These are phyloP conservation scores for Plectus sambesii DNA, from an alignment of 1,140 invertebrate genomes.

Conservation along the genomic window DNA sequence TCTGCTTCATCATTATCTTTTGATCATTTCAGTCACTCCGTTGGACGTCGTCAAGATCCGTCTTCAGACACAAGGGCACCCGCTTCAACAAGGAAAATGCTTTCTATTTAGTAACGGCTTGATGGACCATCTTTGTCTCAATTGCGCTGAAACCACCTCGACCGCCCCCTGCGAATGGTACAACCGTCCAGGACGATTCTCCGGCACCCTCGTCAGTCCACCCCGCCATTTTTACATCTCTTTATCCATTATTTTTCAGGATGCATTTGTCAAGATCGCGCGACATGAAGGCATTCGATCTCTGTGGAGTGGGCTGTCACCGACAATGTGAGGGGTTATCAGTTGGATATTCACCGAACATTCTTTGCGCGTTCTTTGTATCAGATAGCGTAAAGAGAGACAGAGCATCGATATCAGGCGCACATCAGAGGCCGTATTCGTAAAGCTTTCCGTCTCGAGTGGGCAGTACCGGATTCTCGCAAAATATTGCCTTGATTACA, in stretches of 20 bases:
- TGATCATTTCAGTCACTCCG: slow-evolving; percentile 70
- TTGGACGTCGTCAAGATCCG: slow-evolving; percentile 96
- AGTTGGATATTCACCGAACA: slow-evolving; percentile 6
- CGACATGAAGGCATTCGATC: slow-evolving; percentile 73
- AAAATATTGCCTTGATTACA: too few species aligned
- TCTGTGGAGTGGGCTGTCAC: slow-evolving; percentile 90
- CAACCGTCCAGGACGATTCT: slow-evolving; percentile 64
- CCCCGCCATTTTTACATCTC: slow-evolving; percentile 9
- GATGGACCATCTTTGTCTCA: slow-evolving; percentile 98
- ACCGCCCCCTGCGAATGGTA: slow-evolving; percentile 53
- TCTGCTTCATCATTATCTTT: background rate
- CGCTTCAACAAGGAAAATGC: slow-evolving; percentile 68
- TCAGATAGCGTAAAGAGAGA: too few species aligned
- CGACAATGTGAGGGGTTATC: slow-evolving; percentile 60
- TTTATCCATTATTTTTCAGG: slow-evolving; percentile 54
- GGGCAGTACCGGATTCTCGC: too few species aligned
- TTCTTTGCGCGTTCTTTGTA: slow-evolving; percentile 1
- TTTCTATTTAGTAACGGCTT: slow-evolving; percentile 94
- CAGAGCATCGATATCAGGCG: too few species aligned
- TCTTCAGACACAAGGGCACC: slow-evolving; percentile 81
- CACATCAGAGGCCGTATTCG: too few species aligned
- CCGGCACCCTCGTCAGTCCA: slow-evolving; percentile 68
- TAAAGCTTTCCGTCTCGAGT: too few species aligned
- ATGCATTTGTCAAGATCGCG: slow-evolving; percentile 85
- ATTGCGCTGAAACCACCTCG: slow-evolving; percentile 51